Evolutionary conservation across 2,113 vertebrate species (phyloP).

Genomic region (Ranitomeya imitator): DNA sequence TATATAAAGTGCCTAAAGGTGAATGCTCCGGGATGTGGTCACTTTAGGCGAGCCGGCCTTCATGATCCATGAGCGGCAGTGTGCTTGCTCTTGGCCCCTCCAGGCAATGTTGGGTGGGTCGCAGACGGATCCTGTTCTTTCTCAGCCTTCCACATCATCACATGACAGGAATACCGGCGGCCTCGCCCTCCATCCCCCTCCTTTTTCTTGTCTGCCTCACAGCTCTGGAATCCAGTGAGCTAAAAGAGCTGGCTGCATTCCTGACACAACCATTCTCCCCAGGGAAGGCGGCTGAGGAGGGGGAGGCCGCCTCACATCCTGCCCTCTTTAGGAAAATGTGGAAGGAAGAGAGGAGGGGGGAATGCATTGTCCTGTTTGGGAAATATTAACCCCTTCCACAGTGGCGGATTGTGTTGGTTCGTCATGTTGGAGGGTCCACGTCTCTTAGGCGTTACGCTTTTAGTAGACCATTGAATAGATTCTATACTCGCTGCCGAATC

Average conservation of each 20-base stretch:
- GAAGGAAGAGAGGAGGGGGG: slow-evolving; percentile 49
- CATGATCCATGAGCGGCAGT: neutral
- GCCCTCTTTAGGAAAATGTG: slow-evolving; percentile 58
- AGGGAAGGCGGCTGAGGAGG: slow-evolving; percentile 32
- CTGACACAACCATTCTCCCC: slow-evolving; percentile 59
- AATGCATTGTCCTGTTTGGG: slow-evolving; percentile 47
- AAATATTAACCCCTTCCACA: slow-evolving; percentile 39
- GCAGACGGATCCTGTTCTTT: slow-evolving; percentile 53
- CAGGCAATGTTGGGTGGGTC: slow-evolving; percentile 30
- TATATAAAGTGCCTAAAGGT: too few species aligned
- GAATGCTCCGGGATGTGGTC: too few species aligned
- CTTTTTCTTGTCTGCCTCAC: slow-evolving; percentile 68
- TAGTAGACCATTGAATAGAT: too few species aligned
- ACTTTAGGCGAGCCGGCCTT: too few species aligned
- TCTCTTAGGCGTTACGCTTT: too few species aligned
- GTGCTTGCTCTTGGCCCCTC: slow-evolving; percentile 8
- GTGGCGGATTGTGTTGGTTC: neutral
- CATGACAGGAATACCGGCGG: slow-evolving; percentile 50
- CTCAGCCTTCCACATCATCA: slow-evolving; percentile 53
- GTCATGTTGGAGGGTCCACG: neutral
- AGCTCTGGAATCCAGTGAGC: slow-evolving; percentile 71
- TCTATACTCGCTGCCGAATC: too few species aligned
- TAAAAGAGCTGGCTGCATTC: slow-evolving; percentile 63
- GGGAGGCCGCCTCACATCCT: slow-evolving; percentile 50
- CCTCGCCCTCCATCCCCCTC: neutral